phyloP scores from a whole-genome alignment of 2,888 invertebrate species.

The Alsophila aescularia region DNA sequence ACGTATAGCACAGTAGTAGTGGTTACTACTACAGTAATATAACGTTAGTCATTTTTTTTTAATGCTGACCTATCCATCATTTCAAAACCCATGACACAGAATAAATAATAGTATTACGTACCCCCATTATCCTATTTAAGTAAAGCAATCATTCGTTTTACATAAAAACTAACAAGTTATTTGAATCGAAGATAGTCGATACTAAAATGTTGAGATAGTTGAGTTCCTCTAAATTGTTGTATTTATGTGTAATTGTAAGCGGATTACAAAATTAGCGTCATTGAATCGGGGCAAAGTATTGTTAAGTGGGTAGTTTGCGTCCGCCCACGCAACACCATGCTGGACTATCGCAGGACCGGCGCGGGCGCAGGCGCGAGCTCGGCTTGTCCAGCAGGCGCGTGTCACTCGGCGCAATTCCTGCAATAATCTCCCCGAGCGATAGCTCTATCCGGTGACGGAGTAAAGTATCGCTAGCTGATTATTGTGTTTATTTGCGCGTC shows the following conservation, averaged over 20 bases:
- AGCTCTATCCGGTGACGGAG: conserved; percentile 82
- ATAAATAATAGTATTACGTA: too few relatives aligned
- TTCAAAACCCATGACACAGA: not conserved
- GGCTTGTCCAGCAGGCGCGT: conserved; percentile 53
- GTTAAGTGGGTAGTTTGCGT: conserved; percentile 55
- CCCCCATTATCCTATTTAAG: too few relatives aligned
- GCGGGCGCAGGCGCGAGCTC: conserved; percentile 33
- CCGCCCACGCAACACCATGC: conserved; percentile 34
- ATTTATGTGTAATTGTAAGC: conserved; percentile 55
- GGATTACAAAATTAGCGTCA: conserved; percentile 63
- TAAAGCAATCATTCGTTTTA: conserved; percentile 1
- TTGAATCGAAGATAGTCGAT: conserved; percentile 17
- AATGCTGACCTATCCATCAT: too few relatives aligned
- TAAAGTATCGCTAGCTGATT: conserved; percentile 83
- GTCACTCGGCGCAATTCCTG: conserved; percentile 70
- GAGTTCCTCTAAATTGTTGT: conserved; percentile 43
- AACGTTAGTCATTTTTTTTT: too few relatives aligned
- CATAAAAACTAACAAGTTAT: not conserved
- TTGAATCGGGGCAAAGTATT: conserved; percentile 44
- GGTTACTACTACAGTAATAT: too few relatives aligned
- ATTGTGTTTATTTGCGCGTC: conserved; percentile 82
- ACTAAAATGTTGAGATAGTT: conserved; percentile 36
- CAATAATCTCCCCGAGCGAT: conserved; percentile 75
- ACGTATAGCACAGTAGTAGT: too few relatives aligned
- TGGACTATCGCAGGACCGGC: conserved; percentile 11